Conservation (phyloP, 2,113 vertebrate species). For the Mirounga angustirostris region DNA sequence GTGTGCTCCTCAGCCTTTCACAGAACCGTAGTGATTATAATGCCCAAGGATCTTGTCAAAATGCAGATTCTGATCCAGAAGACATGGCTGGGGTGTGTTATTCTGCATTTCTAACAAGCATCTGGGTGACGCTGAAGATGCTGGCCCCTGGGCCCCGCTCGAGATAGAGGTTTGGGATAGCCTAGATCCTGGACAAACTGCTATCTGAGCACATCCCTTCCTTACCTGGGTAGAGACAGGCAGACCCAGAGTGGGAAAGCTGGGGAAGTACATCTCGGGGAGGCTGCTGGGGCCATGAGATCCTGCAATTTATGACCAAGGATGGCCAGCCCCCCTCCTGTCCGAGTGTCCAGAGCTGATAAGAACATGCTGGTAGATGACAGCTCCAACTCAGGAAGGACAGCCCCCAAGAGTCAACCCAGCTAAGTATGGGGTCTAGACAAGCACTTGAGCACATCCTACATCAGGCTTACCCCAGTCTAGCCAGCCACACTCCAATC, state of each 20-base stretch:
- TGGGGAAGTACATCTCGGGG: background rate
- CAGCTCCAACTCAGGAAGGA: background rate
- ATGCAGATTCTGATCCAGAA: background rate
- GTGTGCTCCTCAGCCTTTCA: background rate
- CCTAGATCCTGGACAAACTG: background rate
- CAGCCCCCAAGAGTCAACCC: background rate
- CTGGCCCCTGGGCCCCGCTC: background rate
- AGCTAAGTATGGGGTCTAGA: background rate
- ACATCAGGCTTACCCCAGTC: background rate
- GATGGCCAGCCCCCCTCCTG: background rate
- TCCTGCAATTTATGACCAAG: background rate
- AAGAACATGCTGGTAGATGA: background rate
- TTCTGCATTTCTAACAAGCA: background rate
- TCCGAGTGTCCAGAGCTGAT: background rate
- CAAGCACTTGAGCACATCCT: background rate
- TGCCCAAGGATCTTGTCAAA: background rate
- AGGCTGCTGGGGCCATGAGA: background rate
- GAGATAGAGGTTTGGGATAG: background rate
- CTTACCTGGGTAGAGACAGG: background rate
- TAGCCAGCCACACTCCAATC: background rate
- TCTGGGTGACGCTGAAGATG: background rate
- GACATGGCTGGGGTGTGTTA: rapidly evolving
- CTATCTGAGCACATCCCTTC: background rate
- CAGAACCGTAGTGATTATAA: background rate
- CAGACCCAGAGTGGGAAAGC: background rate